Evolutionary conservation across 1,140 invertebrate species (phyloP), one percentile per base, ranked within the genome.

Genomic region (Macrotrachela quadricornifera): DNA sequence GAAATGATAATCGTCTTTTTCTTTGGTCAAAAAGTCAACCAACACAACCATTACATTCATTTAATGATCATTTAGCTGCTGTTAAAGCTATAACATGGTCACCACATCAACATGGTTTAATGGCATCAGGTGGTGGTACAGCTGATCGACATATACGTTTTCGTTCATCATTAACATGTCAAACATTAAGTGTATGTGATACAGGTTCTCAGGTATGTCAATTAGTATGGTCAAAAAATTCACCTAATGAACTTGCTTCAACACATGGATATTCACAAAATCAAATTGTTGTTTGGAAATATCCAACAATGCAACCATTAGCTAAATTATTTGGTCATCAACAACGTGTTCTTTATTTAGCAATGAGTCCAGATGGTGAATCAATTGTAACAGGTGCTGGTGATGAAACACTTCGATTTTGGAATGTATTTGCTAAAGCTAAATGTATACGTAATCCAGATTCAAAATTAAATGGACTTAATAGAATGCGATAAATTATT

Each of bases 221-320:
- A 0, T 69, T 97, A 41, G 68, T 91, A 1, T 97, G 90, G 85
- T 87, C 83, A n/a, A 79, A 79, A 9, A 79, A 82, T 50, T 30
- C 21, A 4, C 91, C 94, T 71, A 85, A 84, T 63, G 91, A 97
- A 72, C 71, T 97, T 45, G 78, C 95, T 16, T 91, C 88, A 1
- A 85, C 84, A 12, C 91, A 96, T 71, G 90, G 90, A 9, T 95
- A 83, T 71, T 81, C 83, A 10, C 82, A 92, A 62, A 87, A 94
- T 74, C 87, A 95, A 67, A 69, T 96, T 9, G 84, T 80, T 18
- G 81, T 95, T 46, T 96, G 90, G 90, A 92, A 91, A 68, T 95
- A 94, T 68, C 88, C 90, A 16, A 68, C 75, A 36, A 80, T 94
- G 79, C 21, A 30, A 30, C 21, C 21, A 30, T 30, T 30, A 30